phyloP scores from a whole-genome alignment of 1,140 invertebrate species.

The Drosophila busckii region DNA sequence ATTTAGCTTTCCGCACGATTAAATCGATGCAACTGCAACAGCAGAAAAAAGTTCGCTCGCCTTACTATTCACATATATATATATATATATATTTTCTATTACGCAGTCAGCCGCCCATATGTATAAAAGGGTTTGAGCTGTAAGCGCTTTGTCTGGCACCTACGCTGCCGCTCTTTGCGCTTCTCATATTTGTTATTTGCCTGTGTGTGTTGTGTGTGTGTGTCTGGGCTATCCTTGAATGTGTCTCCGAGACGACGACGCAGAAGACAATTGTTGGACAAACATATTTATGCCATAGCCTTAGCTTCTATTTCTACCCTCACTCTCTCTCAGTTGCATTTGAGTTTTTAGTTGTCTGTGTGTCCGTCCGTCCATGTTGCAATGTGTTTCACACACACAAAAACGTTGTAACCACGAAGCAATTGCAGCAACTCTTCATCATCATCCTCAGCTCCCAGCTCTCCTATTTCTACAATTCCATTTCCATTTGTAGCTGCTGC shows the following conservation, averaged over 20 bases:
- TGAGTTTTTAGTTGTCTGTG: slow-evolving; percentile 54
- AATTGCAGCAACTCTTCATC: slow-evolving; percentile 56
- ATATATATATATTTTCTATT: slow-evolving; percentile 77
- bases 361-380: slow-evolving; percentile 46
- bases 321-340: slow-evolving; percentile 35
- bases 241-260: slow-evolving; percentile 51
- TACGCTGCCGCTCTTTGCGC: slow-evolving; percentile 20
- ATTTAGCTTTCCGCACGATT: slow-evolving; percentile 78
- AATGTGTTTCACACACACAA: slow-evolving; percentile 19
- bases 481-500: slow-evolving; percentile 1
- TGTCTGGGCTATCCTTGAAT: slow-evolving; percentile 41
- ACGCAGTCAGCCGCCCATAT: slow-evolving; percentile 32
- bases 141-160: slow-evolving; percentile 57
- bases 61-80: too few relatives aligned
- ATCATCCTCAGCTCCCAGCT: slow-evolving; percentile 13
- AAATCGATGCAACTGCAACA: slow-evolving; percentile 77
- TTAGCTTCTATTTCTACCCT: too few relatives aligned
- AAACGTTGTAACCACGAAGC: slow-evolving; percentile 66
- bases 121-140: slow-evolving; percentile 36
- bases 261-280: slow-evolving; percentile 65
- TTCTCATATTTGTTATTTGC: slow-evolving; percentile 39
- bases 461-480: slow-evolving; percentile 2
- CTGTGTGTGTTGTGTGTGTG: slow-evolving; percentile 13
- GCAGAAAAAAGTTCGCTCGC: too few relatives aligned
- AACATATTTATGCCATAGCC: slow-evolving; percentile 65